phyloP scores from a whole-genome alignment of 2,888 invertebrate genomes.

The Cosmopolites sordidus region DNA sequence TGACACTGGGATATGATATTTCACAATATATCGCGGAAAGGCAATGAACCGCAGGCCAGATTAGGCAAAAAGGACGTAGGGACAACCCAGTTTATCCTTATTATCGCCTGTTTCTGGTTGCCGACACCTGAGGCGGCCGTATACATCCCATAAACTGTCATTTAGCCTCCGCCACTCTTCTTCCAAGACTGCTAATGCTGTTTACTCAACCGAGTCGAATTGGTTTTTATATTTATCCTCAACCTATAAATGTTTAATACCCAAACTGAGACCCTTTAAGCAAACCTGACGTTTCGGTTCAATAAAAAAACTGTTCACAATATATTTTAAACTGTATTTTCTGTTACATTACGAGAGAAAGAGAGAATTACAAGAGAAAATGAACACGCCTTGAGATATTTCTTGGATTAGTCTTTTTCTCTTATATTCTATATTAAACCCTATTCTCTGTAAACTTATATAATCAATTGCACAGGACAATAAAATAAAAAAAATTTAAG shows the following conservation, averaged over 20 bases:
- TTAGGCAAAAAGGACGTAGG: constrained; percentile 40
- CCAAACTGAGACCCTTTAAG: no score
- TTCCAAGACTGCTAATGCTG: constrained; percentile 29
- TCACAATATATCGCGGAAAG: constrained; percentile 43
- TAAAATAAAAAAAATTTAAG: no score
- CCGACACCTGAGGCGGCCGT: constrained; percentile 46
- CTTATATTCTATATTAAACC: no score
- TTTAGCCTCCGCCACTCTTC: constrained; percentile 35
- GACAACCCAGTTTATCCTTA: constrained; percentile 47
- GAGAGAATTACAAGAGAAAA: no score
- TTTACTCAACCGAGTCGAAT: constrained; percentile 25
- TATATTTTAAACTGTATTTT: no score
- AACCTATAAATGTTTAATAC: constrained; percentile 15
- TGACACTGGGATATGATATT: constrained; percentile 50
- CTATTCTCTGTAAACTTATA: no score
- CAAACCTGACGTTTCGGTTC: no score
- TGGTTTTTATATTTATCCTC: constrained; percentile 28
- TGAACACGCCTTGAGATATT: no score
- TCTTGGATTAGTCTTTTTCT: no score
- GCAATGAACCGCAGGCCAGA: constrained; percentile 46
- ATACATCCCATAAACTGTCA: constrained; percentile 39
- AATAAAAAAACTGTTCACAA: no score
- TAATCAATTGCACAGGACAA: no score
- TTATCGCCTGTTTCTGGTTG: constrained; percentile 48
- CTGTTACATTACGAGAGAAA: no score